phyloP scores from a whole-genome alignment of 2,797 vertebrate genomes.

The Acipenser ruthenus region DNA sequence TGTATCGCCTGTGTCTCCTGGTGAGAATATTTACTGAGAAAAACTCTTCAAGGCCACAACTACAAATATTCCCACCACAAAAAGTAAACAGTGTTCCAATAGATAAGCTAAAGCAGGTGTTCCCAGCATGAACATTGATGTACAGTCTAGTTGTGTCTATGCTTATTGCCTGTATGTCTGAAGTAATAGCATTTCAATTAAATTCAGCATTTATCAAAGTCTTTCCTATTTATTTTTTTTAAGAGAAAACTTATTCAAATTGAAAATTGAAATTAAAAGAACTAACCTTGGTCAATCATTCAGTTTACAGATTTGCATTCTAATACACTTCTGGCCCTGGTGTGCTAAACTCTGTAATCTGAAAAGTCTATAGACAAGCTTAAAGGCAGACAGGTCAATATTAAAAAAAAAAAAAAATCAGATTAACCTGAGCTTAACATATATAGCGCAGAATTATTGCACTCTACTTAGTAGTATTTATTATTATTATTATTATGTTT shows the following conservation, averaged over 20 bases:
- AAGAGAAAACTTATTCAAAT: too few relatives aligned
- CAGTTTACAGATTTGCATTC: background rate
- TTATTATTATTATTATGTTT: too few relatives aligned
- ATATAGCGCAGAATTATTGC: background rate
- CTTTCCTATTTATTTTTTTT: too few relatives aligned
- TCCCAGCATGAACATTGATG: too few relatives aligned
- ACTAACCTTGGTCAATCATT: background rate
- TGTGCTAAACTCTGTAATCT: constrained; percentile 7
- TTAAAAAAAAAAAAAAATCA: background rate
- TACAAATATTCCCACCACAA: background rate
- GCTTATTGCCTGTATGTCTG: too few relatives aligned
- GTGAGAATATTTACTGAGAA: background rate
- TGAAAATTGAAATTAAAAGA: background rate
- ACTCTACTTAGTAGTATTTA: background rate
- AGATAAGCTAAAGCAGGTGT: too few relatives aligned
- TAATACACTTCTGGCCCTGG: background rate
- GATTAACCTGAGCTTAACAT: background rate
- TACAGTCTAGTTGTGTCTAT: too few relatives aligned
- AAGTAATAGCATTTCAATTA: too few relatives aligned
- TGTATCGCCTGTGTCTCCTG: background rate
- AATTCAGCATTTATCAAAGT: too few relatives aligned
- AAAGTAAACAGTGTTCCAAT: too few relatives aligned
- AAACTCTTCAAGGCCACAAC: background rate
- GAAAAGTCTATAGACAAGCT: constrained; percentile 2
- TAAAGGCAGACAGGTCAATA: constrained; percentile 2